Evolutionary conservation across 2,797 vertebrate genomes (phyloP), one percentile per base, ranked within the genome.

Genomic region (Brotula barbata): DNA sequence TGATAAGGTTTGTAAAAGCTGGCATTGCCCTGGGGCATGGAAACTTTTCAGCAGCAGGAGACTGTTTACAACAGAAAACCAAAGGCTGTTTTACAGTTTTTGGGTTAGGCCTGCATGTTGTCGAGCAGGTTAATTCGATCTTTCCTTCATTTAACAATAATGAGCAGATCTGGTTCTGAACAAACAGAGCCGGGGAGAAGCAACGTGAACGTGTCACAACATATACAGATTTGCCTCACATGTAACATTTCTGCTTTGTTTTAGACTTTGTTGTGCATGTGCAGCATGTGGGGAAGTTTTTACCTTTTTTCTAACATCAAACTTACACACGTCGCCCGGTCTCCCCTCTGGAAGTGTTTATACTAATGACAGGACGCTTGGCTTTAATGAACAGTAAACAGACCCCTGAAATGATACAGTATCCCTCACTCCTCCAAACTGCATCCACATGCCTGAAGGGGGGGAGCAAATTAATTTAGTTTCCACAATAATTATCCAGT

Each of bases 41-140:
- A 82, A 82, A 86, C 43, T 45, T 82, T 65, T 58, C 75, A 64
- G 52, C 54, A 71, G 69, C 74, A 71, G n/a, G 23, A 54, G 50
- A 58, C 10, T 57, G 34, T 75, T 73, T 74, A 77, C 68, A 66
- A 22, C 34, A 52, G 11, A 51, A 53, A 68, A 58, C n/a, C 47
- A 63, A 49, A 66, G 14, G 19, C 34, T 52, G 45, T 71, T 73
- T 62, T 55, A 20, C 17, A 20, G 56, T 44, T 52, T 64, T 58
- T 31, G 39, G 58, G 64, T 46, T 40, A 36, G 21, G 50, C 46
- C 15, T 47, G 13, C 46, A 44, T 73, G 60, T 71, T 75, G 65
- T 16, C 36, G 17, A 8, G 44, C 37, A 64, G 20, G 48, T 39
- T 44, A 12, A 63, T 72, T 44, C 56, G 34, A 68, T 31, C 53